These are phyloP conservation scores for Craseonycteris thonglongyai DNA, from an alignment of 2,113 vertebrate genomes.

Conservation along the genomic window DNA sequence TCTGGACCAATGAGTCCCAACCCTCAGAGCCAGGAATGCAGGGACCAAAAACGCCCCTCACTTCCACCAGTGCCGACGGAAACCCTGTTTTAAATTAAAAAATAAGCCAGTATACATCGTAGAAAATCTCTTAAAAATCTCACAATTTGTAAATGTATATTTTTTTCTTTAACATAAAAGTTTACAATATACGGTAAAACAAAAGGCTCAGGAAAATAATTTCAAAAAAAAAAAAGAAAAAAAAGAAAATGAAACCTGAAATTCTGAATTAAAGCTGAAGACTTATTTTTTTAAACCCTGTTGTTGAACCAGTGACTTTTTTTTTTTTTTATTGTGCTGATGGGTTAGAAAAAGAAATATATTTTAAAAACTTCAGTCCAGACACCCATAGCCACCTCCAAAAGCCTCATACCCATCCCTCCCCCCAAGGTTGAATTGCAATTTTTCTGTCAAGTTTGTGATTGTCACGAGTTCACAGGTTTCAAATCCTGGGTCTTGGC, in stretches of 20 bases:
- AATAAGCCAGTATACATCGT: constrained; percentile 99
- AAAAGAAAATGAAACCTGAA: constrained; percentile 90
- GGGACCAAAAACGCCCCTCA: constrained; percentile 61
- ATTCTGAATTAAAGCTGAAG: constrained; percentile 97
- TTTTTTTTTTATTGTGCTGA: constrained; percentile 94
- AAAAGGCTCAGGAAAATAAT: constrained; percentile 95
- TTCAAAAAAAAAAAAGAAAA: constrained; percentile 85
- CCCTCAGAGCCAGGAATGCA: constrained; percentile 40
- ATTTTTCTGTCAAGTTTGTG: constrained; percentile 81
- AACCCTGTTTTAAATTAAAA: constrained; percentile 97
- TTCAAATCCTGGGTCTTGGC: constrained; percentile 79
- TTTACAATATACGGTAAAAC: constrained; percentile 92
- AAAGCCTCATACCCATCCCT: constrained; percentile 67
- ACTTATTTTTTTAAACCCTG: constrained; percentile 94
- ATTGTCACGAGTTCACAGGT: constrained; percentile 87
- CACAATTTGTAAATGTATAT: constrained; percentile 98
- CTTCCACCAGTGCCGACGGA: constrained; percentile 74
- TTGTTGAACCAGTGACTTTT: constrained; percentile 91
- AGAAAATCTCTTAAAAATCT: constrained; percentile 99
- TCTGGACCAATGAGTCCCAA: constrained; percentile 69
- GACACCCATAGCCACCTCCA: constrained; percentile 89
- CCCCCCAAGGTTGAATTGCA: constrained; percentile 79
- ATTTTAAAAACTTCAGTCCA: constrained; percentile 93
- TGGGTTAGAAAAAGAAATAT: constrained; percentile 94
- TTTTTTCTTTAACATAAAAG: constrained; percentile 95